Percentiles rank a stretch among this genome's conserved stretches.
Evolutionary conservation across 2,888 invertebrate species (phyloP).

Genomic region (Thymelicus sylvestris): DNA sequence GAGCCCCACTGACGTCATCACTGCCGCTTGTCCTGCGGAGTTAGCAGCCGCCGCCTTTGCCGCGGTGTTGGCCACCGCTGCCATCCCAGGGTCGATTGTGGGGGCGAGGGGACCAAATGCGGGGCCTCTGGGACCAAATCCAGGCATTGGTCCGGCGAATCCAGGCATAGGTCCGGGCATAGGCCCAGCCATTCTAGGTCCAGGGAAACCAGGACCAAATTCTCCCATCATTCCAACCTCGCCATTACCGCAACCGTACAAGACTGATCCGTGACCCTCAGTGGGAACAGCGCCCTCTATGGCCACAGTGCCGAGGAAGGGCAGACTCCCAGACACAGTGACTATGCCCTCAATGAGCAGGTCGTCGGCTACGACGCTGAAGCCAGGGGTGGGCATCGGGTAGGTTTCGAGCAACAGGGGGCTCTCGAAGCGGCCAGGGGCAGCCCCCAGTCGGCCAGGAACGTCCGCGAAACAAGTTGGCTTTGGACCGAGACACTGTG

Average conservation of each 20-base stretch:
- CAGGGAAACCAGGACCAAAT: neutral
- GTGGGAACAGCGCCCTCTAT: slow-evolving; percentile 53
- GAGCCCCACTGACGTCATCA: neutral
- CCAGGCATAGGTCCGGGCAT: neutral
- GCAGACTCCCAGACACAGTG: slow-evolving; percentile 52
- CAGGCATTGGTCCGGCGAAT: slow-evolving; percentile 5
- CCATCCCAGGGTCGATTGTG: slow-evolving; percentile 9
- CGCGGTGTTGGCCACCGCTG: slow-evolving; percentile 10
- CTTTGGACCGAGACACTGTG: slow-evolving; percentile 38
- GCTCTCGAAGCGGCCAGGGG: slow-evolving; percentile 2
- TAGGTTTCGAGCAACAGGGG: slow-evolving; percentile 33
- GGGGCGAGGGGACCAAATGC: neutral
- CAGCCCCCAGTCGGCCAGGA: slow-evolving; percentile 14
- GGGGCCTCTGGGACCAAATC: neutral
- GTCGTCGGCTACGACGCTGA: slow-evolving; percentile 50
- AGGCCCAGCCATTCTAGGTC: neutral
- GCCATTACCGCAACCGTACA: slow-evolving; percentile 42
- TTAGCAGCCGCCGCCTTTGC: slow-evolving; percentile 4
- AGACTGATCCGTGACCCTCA: slow-evolving; percentile 48
- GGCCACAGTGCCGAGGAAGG: slow-evolving; percentile 55
- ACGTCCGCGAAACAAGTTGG: slow-evolving; percentile 24
- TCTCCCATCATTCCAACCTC: slow-evolving; percentile 41
- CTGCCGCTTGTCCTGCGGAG: slow-evolving; percentile 1
- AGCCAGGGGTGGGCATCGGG: slow-evolving; percentile 42
- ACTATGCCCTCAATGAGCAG: slow-evolving; percentile 54